Evolutionary conservation across 2,113 vertebrate genomes (phyloP), one percentile per base, ranked within the genome.

Genomic region (Pomatostomus ruficeps): DNA sequence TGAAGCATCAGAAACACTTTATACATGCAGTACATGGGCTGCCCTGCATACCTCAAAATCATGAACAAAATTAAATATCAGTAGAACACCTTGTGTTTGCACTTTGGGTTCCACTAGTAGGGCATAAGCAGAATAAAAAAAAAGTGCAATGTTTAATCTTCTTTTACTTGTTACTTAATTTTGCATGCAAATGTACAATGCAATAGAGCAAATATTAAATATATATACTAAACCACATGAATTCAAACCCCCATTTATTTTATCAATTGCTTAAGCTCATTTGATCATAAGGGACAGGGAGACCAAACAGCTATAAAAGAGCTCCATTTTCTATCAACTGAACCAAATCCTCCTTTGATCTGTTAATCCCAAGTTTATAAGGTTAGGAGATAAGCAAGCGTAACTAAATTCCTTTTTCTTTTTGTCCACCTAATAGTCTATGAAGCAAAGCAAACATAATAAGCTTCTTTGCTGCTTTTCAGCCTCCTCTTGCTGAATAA

Each of bases 361-460:
- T 99, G 98, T 98, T 99, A 99, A 99, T 99, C 99, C 99, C 92
- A 97, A 97, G 97, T 98, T 99, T 98, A 98, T 98, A 99, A 99
- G 98, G 98, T 99, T 99, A 99, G 98, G 98, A 98, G 98, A 99
- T 99, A 99, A 99, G 99, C 98, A 98, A 98, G 98, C 98, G 94
- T 99, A 99, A 99, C 97, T 98, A 98, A 99, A 98, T 97, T 98
- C 98, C 98, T 98, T 98, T 99, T 98, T 98, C 95, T 98, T 98
- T 98, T 96, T 94, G 98, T 98, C 97, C 98, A 98, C 97, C 98
- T 98, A 98, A 99, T 98, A 98, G 98, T 98, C 98, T 98, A 98
- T 96, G 98, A 97, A 98, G 98, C 97, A 97, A 97, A 97, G 96
- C 97, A 97, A 98, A 98, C 97, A 98, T 98, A 98, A 99, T 98